A percentile compares a stretch with the other conserved stretches of the same genome.
Conservation (phyloP, 2,888 invertebrate species). For the Gryllus longicercus region DNA sequence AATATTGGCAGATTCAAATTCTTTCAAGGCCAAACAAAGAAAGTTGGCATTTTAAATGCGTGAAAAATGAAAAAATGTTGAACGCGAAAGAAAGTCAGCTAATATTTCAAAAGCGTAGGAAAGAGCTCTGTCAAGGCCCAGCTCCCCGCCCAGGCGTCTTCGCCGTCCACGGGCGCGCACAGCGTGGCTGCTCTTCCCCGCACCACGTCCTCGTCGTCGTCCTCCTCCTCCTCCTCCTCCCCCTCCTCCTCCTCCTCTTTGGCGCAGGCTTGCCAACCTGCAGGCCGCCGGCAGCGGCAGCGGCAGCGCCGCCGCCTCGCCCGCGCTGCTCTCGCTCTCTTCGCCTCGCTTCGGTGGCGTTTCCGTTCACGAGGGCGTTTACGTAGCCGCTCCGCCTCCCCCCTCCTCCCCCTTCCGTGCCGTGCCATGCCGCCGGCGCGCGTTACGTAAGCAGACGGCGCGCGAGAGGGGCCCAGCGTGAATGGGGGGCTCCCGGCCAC, state of each 20-base stretch:
- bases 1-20: too few species aligned
- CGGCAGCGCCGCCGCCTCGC: not conserved
- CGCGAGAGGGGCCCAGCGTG: not conserved
- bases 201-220: not conserved
- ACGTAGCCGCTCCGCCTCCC: not conserved
- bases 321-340: not conserved
- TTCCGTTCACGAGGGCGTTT: slow-evolving; percentile 17
- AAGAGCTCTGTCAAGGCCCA: too few species aligned
- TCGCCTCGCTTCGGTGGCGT: not conserved
- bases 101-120: too few species aligned
- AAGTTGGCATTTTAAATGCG: too few species aligned
- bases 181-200: not conserved
- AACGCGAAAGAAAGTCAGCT: too few species aligned
- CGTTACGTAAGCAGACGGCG: not conserved
- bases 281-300: not conserved
- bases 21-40: too few species aligned
- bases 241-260: not conserved
- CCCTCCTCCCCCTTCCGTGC: too few species aligned
- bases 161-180: not conserved
- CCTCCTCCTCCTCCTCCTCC: not conserved
- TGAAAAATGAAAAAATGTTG: too few species aligned
- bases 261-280: not conserved
- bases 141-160: not conserved
- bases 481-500: not conserved
- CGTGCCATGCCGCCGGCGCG: too few species aligned